Percentiles rank a stretch among this genome's conserved stretches.
These are phyloP conservation scores for Dufourea novaeangliae DNA, from an alignment of 1,140 invertebrate species.

Conservation along the genomic window DNA sequence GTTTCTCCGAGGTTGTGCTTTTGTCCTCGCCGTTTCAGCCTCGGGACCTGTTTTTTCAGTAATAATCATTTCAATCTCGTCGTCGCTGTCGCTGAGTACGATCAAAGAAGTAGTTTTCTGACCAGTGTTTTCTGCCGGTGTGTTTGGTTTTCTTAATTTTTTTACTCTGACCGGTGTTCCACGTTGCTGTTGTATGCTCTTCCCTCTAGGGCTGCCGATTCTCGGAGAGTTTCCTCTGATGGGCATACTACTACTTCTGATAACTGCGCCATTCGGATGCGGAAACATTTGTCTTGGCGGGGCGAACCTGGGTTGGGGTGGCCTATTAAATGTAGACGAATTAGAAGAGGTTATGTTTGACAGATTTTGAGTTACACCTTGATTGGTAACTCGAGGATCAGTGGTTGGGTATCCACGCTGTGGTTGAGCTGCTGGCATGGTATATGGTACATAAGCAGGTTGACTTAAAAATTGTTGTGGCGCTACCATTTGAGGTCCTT, in stretches of 20 bases:
- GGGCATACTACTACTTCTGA: constrained; percentile 46
- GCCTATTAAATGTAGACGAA: background rate
- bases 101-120: constrained; percentile 76
- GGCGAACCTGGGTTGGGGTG: constrained; percentile 20
- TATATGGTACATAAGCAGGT: constrained; percentile 49
- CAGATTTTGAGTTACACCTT: background rate
- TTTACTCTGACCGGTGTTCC: background rate
- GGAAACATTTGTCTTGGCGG: constrained; percentile 36
- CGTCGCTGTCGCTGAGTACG: constrained; percentile 77
- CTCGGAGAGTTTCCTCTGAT: constrained; percentile 4
- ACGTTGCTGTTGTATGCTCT: background rate
- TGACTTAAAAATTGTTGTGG: constrained; percentile 54
- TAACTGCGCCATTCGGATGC: constrained; percentile 62
- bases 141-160: background rate
- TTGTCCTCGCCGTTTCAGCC: constrained; percentile 6
- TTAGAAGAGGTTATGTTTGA: background rate
- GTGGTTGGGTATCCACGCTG: constrained; percentile 17
- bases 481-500: constrained; percentile 36
- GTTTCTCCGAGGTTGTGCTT: background rate
- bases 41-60: constrained; percentile 61
- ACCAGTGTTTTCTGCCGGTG: background rate
- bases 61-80: constrained; percentile 80
- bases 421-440: constrained; percentile 28
- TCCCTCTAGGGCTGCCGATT: background rate
- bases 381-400: constrained; percentile 10